Base-by-base conservation (phyloP, 2,888 invertebrate species). In the Protophormia terraenovae region DNA sequence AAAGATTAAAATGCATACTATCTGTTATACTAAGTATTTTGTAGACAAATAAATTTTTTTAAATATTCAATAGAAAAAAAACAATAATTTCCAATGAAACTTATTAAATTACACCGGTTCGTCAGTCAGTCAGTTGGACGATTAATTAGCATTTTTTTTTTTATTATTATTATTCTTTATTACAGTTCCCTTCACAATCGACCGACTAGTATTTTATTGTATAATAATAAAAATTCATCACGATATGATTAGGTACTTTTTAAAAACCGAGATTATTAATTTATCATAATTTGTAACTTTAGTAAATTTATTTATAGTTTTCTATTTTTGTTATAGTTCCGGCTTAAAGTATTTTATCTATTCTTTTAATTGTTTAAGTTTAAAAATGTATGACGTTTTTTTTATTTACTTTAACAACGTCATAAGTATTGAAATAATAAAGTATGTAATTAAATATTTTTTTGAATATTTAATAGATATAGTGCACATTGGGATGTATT, bases 221-320 rank as follows among this genome's bases (percentile, higher is more conserved):
- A 41, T n/a, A 41, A n/a, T n/a, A 22, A 22, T 8, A 22, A 10
- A 29, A 60, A 73, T 45, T 73, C 47, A 50, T 73, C 62, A 73
- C 73, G 62, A 73, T 22, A 24, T 12, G 6, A 10, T 12, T 24
- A 73, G 24, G n/a, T n/a, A n/a, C n/a, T 29, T 29, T 73, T 62
- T 7, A 4, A 50, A 73, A 73, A 47, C 32, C 3, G 55, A 58
- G 7, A 71, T n/a, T 53, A 27, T 16, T 38, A 69, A n/a, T 53
- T 50, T 22, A 22, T 8, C 16, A 16, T 47, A 38, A 58, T n/a
- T 58, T 58, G 29, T 24, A 35, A 62, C 10, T 73, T 35, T 0
- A 71, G 24, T 71, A 10, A 24, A 71, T n/a, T 16, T 38, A 55
- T 71, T 38, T 55, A 19, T n/a, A 71, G 19, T 14, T 67, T 45